phyloP scores from a whole-genome alignment of 2,888 invertebrate species.

The Leptinotarsa tumamoca region DNA sequence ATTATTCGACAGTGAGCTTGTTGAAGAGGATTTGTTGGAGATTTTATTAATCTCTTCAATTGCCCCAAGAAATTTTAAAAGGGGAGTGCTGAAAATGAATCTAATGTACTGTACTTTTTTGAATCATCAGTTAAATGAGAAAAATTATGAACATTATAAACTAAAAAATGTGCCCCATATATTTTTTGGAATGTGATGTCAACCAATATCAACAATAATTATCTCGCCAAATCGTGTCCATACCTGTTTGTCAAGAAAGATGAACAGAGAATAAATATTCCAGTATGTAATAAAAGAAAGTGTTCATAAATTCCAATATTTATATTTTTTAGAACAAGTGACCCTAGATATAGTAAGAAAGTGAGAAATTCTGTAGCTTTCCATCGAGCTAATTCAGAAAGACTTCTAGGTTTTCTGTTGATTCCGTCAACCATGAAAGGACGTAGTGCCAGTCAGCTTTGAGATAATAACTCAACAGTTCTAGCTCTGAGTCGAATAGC shows the following conservation, averaged over 20 bases:
- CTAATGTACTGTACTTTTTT: conserved; percentile 40
- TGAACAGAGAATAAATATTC: conserved; percentile 28
- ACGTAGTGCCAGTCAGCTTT: conserved; percentile 19
- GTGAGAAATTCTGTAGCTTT: conserved; percentile 27
- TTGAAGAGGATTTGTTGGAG: conserved; percentile 27
- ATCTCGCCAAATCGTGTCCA: conserved; percentile 23
- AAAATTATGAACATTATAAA: conserved; percentile 44
- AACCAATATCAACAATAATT: conserved; percentile 30
- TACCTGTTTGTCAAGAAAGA: conserved; percentile 4
- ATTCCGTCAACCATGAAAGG: conserved; percentile 20
- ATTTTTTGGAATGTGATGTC: conserved; percentile 28
- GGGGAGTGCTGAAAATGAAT: conserved; percentile 42
- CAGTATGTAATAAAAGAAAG: conserved; percentile 24
- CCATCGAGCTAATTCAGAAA: conserved; percentile 24
- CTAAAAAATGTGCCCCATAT: conserved; percentile 44
- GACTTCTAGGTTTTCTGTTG: conserved; percentile 31
- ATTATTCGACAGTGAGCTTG: conserved; percentile 32
- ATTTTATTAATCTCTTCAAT: conserved; percentile 33
- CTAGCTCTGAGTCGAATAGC: conserved; percentile 25
- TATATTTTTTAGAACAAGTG: conserved; percentile 25
- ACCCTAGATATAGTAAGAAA: conserved; percentile 30
- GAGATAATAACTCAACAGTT: conserved; percentile 21
- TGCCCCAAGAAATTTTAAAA: conserved; percentile 45
- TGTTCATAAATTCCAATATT: conserved; percentile 30
- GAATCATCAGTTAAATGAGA: conserved; percentile 45